A percentile compares a stretch with the other conserved stretches of the same genome.
These are phyloP conservation scores for Cotesia glomerata DNA, from an alignment of 1,140 invertebrate species.

Conservation along the genomic window DNA sequence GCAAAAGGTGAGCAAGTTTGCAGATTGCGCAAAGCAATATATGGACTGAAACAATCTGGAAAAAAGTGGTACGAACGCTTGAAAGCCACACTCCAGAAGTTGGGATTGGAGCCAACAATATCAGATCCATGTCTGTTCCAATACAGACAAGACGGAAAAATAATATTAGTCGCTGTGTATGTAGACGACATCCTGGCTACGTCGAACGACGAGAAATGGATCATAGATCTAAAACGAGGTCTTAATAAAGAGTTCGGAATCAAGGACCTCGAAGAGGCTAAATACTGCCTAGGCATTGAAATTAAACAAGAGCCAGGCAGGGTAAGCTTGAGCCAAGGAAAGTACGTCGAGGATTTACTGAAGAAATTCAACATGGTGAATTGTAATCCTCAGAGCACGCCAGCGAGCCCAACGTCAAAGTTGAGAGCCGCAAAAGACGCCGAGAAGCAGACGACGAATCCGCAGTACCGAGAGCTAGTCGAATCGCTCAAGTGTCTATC, in stretches of 20 bases:
- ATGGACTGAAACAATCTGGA: conserved; percentile 49
- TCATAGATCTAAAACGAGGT: conserved; percentile 22
- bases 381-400: conserved; percentile 1
- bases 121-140: conserved; percentile 43
- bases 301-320: not conserved
- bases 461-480: conserved; percentile 35
- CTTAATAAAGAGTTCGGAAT: conserved; percentile 24
- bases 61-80: conserved; percentile 46
- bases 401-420: not conserved
- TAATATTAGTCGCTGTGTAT: conserved; percentile 38
- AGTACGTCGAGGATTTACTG: conserved; percentile 9
- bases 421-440: not conserved
- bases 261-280: conserved; percentile 25
- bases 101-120: conserved; percentile 24
- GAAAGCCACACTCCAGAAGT: conserved; percentile 11
- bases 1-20: conserved; percentile 36
- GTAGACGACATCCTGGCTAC: conserved; percentile 45
- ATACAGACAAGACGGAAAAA: conserved; percentile 25
- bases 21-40: conserved; percentile 38
- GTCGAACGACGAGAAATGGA: conserved; percentile 32
- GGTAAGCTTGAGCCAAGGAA: conserved; percentile 12
- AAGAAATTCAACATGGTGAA: conserved; percentile 21
- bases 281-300: conserved; percentile 16
- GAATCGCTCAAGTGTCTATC: conserved; percentile 44
- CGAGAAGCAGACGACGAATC: not conserved